Base-by-base conservation (phyloP, 2,113 vertebrate species). In the Mugil cephalus region DNA sequence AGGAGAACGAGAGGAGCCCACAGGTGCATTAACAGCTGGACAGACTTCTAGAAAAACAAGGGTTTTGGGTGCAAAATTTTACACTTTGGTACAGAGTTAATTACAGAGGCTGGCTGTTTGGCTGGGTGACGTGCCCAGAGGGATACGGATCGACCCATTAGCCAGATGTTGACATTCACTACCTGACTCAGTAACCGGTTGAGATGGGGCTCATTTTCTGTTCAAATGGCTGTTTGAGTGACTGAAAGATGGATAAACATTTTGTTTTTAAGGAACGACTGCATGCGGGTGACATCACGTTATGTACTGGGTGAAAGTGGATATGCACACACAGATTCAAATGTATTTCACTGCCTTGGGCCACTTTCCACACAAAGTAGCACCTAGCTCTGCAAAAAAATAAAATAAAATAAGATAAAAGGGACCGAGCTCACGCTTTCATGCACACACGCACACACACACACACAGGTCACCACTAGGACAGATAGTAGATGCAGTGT, bases 151-250 rank as follows among this genome's bases (percentile, higher is more conserved):
- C 46, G 70, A 74, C n/a, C 51, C 40, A 67, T 36, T 83, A 70
- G 54, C 67, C 34, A n/a, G 12, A 64, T 52, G 56, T 24, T 77
- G 73, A 64, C 43, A 68, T 50, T 53, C 3, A 4, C 47, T 48
- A 30, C 42, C 61, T 86, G 74, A 80, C 50, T 78, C 54, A 69
- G 1, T 77, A 48, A 18, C 55, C 73, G 77, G 42, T 46, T 51
- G 21, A 50, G 72, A 17, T 50, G 8, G 63, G 17, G n/a, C 42
- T 59, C 52, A 30, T 51, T 42, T 42, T 54, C 18, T 11, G 21
- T 17, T 18, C 12, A 34, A 58, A 42, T 24, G 17, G 60, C 36
- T 60, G 35, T 58, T 35, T 56, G 40, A 48, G 17, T 62, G 11
- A 55, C 36, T 59, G 50, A 47, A 48, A 9, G 1, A 51, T 24